These are phyloP conservation scores for Folsomia manolachei DNA, from an alignment of 2,888 invertebrate species.

Conservation along the genomic window DNA sequence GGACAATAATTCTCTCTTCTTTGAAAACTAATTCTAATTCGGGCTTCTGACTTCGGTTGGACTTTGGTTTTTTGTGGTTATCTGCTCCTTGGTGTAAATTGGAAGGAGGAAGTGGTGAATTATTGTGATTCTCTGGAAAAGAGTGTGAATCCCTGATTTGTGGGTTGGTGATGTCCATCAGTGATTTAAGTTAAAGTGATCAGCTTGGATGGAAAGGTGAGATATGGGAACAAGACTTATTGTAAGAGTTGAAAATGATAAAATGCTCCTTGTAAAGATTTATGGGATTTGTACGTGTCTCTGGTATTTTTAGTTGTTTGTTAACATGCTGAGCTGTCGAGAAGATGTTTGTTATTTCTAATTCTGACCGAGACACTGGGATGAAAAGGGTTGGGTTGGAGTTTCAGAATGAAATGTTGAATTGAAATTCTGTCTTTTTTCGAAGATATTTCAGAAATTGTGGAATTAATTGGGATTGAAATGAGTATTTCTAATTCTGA, in stretches of 20 bases:
- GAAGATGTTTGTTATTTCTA: no score
- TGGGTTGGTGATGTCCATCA: no score
- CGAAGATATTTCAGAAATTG: no score
- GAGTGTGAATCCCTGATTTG: background rate
- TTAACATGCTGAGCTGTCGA: background rate
- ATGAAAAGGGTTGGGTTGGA: no score
- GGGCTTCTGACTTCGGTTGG: background rate
- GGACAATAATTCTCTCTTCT: background rate
- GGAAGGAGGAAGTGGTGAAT: background rate
- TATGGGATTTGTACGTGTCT: background rate
- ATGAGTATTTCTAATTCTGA: no score
- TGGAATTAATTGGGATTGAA: no score
- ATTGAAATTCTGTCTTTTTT: no score
- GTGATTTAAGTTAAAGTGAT: background rate
- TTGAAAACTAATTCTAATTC: no score
- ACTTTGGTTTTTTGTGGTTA: background rate
- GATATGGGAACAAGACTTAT: background rate
- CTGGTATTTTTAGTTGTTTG: background rate
- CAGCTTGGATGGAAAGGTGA: background rate
- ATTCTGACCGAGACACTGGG: no score
- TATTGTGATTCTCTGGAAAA: background rate
- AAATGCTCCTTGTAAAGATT: no score
- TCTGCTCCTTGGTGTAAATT: background rate
- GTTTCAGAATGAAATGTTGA: no score
- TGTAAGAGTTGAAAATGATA: background rate